phyloP scores from a whole-genome alignment of 2,113 vertebrate genomes.

The Laticauda laticaudata region DNA sequence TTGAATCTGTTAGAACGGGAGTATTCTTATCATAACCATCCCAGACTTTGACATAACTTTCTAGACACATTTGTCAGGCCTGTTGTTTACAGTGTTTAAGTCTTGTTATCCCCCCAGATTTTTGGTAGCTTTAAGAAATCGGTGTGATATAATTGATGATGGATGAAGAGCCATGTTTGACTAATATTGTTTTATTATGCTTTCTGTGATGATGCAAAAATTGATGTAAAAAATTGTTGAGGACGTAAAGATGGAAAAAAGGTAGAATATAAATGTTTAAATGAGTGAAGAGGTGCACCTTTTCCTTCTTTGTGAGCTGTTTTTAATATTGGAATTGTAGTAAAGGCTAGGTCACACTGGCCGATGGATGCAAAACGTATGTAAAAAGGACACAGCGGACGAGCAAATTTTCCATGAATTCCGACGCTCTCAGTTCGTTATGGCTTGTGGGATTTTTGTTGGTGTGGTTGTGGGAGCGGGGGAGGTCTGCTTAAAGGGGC shows the following conservation, averaged over 20 bases:
- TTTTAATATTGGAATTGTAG: background rate
- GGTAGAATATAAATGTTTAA: background rate
- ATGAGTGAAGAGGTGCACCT: background rate
- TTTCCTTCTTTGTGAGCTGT: background rate
- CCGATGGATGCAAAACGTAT: too few species aligned
- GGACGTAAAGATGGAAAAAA: background rate
- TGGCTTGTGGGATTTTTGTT: too few species aligned
- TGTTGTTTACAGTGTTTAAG: background rate
- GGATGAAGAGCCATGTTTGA: too few species aligned
- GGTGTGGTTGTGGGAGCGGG: too few species aligned
- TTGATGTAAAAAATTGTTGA: background rate
- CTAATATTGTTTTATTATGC: background rate
- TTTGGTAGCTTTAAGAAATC: background rate
- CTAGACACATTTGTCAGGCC: background rate
- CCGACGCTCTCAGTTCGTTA: too few species aligned
- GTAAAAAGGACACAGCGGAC: too few species aligned
- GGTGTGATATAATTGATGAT: background rate
- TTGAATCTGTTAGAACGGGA: background rate
- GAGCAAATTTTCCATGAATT: too few species aligned
- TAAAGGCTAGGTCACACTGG: too few species aligned
- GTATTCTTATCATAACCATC: background rate
- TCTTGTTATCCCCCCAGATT: background rate
- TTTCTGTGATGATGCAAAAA: background rate
- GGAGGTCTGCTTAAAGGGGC: too few species aligned
- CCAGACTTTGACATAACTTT: background rate